Base-by-base conservation (phyloP, 2,113 vertebrate species). In the Hemibagrus wyckioides region DNA sequence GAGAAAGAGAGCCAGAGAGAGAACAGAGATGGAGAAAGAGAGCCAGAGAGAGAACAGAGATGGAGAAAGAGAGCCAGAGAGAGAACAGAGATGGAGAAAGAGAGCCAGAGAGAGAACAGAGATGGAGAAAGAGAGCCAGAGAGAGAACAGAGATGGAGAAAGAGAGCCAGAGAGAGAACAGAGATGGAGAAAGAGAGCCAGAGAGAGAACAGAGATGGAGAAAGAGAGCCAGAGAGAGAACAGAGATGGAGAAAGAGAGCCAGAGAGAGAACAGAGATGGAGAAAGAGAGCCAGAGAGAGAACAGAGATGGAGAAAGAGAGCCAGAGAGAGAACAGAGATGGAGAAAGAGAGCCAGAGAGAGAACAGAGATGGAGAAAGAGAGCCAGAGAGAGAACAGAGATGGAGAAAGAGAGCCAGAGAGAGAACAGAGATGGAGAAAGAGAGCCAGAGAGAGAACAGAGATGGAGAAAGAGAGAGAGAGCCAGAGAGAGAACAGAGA, bases 391-490 rank as follows among this genome's bases (percentile, higher is more conserved):
- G 76, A 44, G 33, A 48, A n/a, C 52, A 82, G 52, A 86, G 54
- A 91, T 23, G 86, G 69, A 75, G 41, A 91, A 67, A 89, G 89
- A 92, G 82, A 87, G 6, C 44, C 44, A 48, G 44, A 48, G 44
- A n/a, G n/a, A n/a, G n/a, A n/a, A n/a, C n/a, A n/a, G n/a, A n/a
- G n/a, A n/a, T n/a, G n/a, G n/a, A n/a, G n/a, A n/a, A n/a, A n/a
- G n/a, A n/a, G n/a, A 86, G 75, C 63, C 63, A 75, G 36, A 61
- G 80, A 82, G 76, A 44, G 33, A 48, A n/a, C 52, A 82, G 52
- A 86, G 54, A 91, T 23, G 86, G 69, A 75, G 41, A 91, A 67
- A 89, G 87, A 90, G 92, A 92, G 87, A 87, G 89, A 92, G 82
- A 87, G 6, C 44, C 44, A 48, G 44, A 48, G 44, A n/a, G n/a